Base-by-base conservation (phyloP, 1,140 invertebrate species). In the Hylaeus anthracinus region DNA sequence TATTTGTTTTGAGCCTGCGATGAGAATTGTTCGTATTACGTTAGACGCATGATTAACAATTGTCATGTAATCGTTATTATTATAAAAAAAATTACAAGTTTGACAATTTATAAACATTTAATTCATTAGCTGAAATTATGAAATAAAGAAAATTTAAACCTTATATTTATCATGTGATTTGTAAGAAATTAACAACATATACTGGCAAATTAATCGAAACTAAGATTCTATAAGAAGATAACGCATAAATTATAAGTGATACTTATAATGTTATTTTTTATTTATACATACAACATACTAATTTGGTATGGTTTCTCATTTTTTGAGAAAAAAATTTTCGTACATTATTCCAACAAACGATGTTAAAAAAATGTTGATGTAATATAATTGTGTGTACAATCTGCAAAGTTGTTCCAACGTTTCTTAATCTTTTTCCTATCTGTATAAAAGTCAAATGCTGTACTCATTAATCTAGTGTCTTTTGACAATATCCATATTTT, bases 361-460 rank as follows among this genome's bases (percentile, higher is more conserved):
- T 65, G 41, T 72, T 61, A 56, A 45, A 79, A 64, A 48, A 8
- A 61, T 43, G 14, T 72, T 53, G 39, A 45, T 72, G 60, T 64
- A 71, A 77, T 70, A 71, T 77, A 77, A 60, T 71, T 77, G 45
- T 77, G 10, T 69, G 43, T 61, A 71, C 37, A 61, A 71, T 71
- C 69, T 77, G 12, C 56, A 77, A 48, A 69, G 14, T 69, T 67
- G 65, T 77, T 61, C 15, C n/a, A 71, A 51, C 2, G 39, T 61
- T 77, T 61, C 39, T 77, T 39, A 41, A 12, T 61, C 60, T 61
- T 77, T 64, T 77, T 71, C 45, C 56, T 77, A 61, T 61, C 15
- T 70, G 45, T 60, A 69, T 51, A 60, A 69, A 53, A 51, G 70
- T 9, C 43, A 51, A 77, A 70, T 39, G 26, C n/a, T 67, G 12